A percentile compares a stretch with the other conserved stretches of the same genome.
These are phyloP conservation scores for Anthonomus grandis DNA, from an alignment of 1,140 invertebrate genomes.

Conservation along the genomic window DNA sequence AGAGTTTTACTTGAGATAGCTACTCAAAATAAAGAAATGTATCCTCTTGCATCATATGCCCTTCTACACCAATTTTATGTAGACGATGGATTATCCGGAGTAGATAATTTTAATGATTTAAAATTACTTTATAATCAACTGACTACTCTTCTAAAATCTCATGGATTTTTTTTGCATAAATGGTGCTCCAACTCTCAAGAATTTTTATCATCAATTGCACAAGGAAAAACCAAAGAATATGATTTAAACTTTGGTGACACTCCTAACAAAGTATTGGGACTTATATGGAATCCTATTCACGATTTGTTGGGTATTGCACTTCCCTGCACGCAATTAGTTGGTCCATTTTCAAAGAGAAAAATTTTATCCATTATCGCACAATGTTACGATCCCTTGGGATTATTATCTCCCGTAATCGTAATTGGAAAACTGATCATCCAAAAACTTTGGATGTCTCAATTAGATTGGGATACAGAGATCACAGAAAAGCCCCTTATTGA, in stretches of 20 bases:
- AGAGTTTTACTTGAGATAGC: conserved; percentile 13
- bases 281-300: conserved; percentile 4
- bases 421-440: conserved; percentile 49
- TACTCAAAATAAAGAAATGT: conserved; percentile 11
- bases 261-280: conserved; percentile 12
- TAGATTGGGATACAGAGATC: conserved; percentile 46
- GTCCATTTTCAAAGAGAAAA: background rate
- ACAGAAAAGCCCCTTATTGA: conserved; percentile 7
- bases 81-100: conserved; percentile 28
- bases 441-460: conserved; percentile 40
- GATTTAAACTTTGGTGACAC: background rate
- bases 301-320: background rate
- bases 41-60: conserved; percentile 28
- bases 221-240: background rate
- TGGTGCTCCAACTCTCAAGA: conserved; percentile 11
- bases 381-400: conserved; percentile 12
- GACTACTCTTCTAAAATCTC: background rate
- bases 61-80: conserved; percentile 23
- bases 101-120: conserved; percentile 1
- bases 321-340: background rate
- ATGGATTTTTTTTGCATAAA: conserved; percentile 14
- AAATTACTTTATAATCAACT: conserved; percentile 6
- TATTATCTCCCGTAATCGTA: conserved; percentile 41
- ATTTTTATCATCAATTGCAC: background rate
- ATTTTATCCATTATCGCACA: conserved; percentile 14